Base-by-base conservation (phyloP, 2,888 invertebrate genomes). In the Argyresthia albistria region DNA sequence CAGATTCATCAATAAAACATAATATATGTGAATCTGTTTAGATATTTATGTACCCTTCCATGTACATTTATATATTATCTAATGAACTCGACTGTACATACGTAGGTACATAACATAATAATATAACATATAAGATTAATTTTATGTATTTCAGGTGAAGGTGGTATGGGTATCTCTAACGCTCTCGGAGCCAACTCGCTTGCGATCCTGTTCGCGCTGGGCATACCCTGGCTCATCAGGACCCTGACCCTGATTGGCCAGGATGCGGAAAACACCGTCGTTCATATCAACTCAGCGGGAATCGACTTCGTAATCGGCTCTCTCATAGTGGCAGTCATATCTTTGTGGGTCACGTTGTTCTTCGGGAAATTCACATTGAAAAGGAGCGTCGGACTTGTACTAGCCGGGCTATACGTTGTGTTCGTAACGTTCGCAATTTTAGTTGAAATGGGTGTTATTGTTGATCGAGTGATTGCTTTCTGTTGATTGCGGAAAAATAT, bases 121-220 rank as follows among this genome's bases (percentile, higher is more conserved):
- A n/a, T n/a, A n/a, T n/a, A n/a, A n/a, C n/a, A 25, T 25, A 4
- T 25, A 25, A 25, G 25, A 6, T 25, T 25, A 4, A 6, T 4
- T 25, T 25, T 25, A 25, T 25, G 25, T 6, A n/a, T 82, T 84
- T 46, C 67, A 95, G 95, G 95, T 58, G 91, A 94, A 73, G 95
- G 93, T 11, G 93, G 93, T 35, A 95, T 96, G 86, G 96, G 95
- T 0, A 93, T 96, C 16, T 95, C 95, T 8, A 96, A 96, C 65
- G 93, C 95, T 0, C 75, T 96, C 9, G 96, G 96, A 0, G 95
- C 95, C 0, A 96, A 96, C 67, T 95, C 95, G 0, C 81, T 96
- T 67, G 95, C 96, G 55, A 95, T 96, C 53, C 78, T 96, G 1
- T 88, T 96, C 51, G 95, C 96, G 1, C 79, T 96, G 46, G 95